phyloP scores from a whole-genome alignment of 1,140 invertebrate species.

The Xylocopa sonorina region DNA sequence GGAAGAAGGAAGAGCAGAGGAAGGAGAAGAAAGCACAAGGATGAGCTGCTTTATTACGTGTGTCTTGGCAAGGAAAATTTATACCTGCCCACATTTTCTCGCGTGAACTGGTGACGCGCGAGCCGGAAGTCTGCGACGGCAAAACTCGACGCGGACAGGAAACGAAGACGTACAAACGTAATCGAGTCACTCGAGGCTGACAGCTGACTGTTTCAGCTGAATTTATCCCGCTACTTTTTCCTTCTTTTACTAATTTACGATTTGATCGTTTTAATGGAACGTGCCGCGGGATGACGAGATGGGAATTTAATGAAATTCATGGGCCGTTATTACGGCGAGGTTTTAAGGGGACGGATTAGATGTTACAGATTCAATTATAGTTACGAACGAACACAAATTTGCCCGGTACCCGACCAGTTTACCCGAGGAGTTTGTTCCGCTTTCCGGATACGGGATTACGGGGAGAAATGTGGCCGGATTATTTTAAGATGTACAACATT shows the following conservation, averaged over 20 bases:
- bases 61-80: conserved; percentile 31
- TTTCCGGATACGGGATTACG: conserved; percentile 37
- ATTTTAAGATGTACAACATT: conserved; percentile 45
- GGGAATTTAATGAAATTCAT: not conserved
- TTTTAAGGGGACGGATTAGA: not conserved
- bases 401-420: not conserved
- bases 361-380: conserved; percentile 35
- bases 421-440: not conserved
- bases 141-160: not conserved
- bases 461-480: conserved; percentile 47
- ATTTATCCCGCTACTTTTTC: too few relatives aligned
- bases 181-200: not conserved
- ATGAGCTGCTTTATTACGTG: conserved; percentile 57
- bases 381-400: conserved; percentile 26
- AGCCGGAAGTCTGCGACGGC: not conserved
- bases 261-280: not conserved
- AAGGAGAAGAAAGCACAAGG: conserved; percentile 8
- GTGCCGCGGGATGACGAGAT: not conserved
- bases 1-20: not conserved
- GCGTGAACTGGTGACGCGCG: not conserved
- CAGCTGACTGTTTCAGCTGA: not conserved
- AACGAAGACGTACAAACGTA: not conserved
- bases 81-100: conserved; percentile 13
- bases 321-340: too few relatives aligned
- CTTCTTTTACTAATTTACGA: not conserved